Percentiles rank a stretch among this genome's conserved stretches.
These are phyloP conservation scores for Chymomyza procnemis DNA, from an alignment of 2,888 invertebrate genomes.

Conservation along the genomic window DNA sequence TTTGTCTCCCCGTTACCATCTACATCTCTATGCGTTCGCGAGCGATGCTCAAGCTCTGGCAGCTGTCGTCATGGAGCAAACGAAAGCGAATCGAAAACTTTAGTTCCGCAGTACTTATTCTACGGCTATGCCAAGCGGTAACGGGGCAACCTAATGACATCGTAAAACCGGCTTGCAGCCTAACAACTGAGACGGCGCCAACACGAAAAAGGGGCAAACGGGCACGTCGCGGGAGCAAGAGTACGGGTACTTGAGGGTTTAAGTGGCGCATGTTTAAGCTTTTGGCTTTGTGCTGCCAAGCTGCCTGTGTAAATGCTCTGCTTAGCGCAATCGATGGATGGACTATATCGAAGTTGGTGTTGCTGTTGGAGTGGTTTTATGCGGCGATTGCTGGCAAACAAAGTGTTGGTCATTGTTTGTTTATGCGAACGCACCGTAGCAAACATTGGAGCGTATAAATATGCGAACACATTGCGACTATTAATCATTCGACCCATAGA, in stretches of 20 bases:
- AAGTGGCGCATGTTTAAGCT: constrained; percentile 67
- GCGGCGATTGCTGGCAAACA: constrained; percentile 57
- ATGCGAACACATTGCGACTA: constrained; percentile 64
- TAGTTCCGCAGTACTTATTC: constrained; percentile 60
- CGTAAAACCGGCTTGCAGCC: constrained; percentile 48
- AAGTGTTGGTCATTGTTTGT: constrained; percentile 60
- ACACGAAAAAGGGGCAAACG: constrained; percentile 26
- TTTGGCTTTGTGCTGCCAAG: constrained; percentile 38
- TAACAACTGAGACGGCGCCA: constrained; percentile 20
- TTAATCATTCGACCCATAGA: constrained; percentile 73
- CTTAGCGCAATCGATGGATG: constrained; percentile 40
- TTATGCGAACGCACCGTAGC: constrained; percentile 37
- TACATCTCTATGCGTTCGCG: neutral
- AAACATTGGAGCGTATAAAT: constrained; percentile 71
- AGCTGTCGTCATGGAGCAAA: constrained; percentile 34
- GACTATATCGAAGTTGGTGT: constrained; percentile 14
- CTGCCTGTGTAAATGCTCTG: constrained; percentile 42
- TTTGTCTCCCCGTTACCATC: neutral
- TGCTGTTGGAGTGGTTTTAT: constrained; percentile 13
- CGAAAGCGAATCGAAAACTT: constrained; percentile 58
- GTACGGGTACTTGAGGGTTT: constrained; percentile 57
- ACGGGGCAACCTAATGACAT: neutral
- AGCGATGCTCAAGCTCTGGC: neutral
- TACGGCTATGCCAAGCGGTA: constrained; percentile 2
- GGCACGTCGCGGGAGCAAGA: constrained; percentile 19